These are phyloP conservation scores for Crocodylus rhombifer DNA, from an alignment of 2,797 vertebrate genomes.

Conservation along the genomic window DNA sequence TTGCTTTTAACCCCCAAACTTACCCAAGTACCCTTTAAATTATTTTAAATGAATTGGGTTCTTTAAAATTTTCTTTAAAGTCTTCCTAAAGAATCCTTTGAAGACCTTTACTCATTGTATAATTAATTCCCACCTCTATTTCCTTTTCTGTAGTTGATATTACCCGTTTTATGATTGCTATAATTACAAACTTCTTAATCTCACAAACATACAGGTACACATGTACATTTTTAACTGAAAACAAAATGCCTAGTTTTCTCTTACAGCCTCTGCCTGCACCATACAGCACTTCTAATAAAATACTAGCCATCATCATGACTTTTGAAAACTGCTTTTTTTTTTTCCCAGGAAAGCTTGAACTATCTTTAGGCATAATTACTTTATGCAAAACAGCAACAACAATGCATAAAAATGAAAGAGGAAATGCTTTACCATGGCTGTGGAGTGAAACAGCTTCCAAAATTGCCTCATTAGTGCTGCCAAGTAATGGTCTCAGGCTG, in stretches of 20 bases:
- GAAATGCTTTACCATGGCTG: neutral
- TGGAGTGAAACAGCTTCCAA: neutral
- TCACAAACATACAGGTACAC: neutral
- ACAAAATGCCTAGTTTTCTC: neutral
- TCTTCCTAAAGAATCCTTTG: neutral
- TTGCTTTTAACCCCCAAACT: neutral
- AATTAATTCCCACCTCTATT: neutral
- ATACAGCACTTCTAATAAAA: neutral
- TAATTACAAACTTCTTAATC: neutral
- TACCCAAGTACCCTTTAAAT: neutral
- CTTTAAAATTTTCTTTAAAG: neutral
- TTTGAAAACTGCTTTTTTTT: neutral
- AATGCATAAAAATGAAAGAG: neutral
- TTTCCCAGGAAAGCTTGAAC: neutral
- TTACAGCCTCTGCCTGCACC: neutral
- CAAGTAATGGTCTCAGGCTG: neutral
- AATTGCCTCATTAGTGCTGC: neutral
- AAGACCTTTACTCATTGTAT: neutral
- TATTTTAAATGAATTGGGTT: neutral
- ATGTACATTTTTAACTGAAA: neutral
- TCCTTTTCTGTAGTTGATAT: neutral
- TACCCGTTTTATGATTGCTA: neutral
- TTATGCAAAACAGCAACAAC: neutral
- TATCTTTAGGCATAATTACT: neutral
- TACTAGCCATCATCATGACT: neutral